Conservation (phyloP, 2,797 vertebrate species). For the Atherinosoma microstoma region DNA sequence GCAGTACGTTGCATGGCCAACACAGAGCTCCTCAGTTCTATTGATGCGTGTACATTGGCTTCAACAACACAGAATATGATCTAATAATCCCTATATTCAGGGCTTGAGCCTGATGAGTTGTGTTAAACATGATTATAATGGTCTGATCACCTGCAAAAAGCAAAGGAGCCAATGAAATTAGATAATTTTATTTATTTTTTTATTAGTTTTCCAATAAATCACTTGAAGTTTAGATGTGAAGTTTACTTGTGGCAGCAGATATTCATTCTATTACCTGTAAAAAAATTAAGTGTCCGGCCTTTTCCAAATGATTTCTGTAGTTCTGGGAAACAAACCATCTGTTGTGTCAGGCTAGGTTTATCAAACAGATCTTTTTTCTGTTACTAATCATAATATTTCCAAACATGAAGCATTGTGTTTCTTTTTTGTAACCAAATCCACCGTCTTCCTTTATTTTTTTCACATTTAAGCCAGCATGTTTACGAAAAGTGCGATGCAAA, state of each 20-base stretch:
- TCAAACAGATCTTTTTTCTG: background rate
- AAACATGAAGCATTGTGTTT: no score
- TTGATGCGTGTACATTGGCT: no score
- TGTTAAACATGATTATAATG: slow-evolving; percentile 13
- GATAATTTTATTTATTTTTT: no score
- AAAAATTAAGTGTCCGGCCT: no score
- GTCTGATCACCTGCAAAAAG: background rate
- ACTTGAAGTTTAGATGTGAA: background rate
- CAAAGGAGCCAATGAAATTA: background rate
- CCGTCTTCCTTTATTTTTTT: background rate
- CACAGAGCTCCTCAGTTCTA: no score
- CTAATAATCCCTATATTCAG: slow-evolving; percentile 1
- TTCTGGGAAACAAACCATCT: slow-evolving; percentile 8
- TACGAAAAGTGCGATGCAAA: background rate
- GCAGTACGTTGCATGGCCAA: no score
- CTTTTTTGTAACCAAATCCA: no score
- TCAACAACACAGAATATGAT: no score
- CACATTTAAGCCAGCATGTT: background rate
- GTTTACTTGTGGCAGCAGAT: background rate
- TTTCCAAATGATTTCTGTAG: no score
- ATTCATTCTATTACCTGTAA: no score
- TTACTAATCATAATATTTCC: no score
- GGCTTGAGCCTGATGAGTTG: slow-evolving; percentile 10
- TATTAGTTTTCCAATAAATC: background rate
- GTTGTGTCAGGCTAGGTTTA: background rate